phyloP scores from a whole-genome alignment of 2,797 vertebrate genomes.

The Apogon hyalosoma region DNA sequence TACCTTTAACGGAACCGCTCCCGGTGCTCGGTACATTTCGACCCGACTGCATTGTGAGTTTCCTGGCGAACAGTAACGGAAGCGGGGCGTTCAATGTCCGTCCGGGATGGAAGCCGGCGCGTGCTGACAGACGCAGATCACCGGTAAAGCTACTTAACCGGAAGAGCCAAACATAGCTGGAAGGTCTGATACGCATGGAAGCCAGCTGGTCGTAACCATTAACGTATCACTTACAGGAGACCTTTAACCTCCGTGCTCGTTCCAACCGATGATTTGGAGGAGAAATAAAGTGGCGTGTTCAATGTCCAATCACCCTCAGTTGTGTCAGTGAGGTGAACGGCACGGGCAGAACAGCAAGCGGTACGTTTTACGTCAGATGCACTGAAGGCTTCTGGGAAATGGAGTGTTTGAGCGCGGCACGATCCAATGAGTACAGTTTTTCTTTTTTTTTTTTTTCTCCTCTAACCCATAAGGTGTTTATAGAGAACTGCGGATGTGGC shows the following conservation, averaged over 20 bases:
- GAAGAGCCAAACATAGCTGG: constrained; percentile 54
- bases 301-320: constrained; percentile 55
- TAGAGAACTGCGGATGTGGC: background rate
- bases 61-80: constrained; percentile 22
- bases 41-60: constrained; percentile 66
- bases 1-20: background rate
- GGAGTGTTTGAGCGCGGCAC: constrained; percentile 13
- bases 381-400: constrained; percentile 49
- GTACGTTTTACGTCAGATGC: background rate
- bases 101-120: background rate
- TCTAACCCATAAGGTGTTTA: too few species aligned
- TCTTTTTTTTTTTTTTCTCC: too few species aligned
- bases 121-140: constrained; percentile 13
- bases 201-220: background rate
- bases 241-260: background rate
- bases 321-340: constrained; percentile 23
- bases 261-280: background rate
- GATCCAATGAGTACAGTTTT: too few species aligned
- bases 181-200: constrained; percentile 47
- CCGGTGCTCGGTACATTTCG: background rate
- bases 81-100: background rate
- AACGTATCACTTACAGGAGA: constrained; percentile 4
- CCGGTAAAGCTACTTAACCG: constrained; percentile 46
- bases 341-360: background rate
- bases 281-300: background rate